Evolutionary conservation across 2,113 vertebrate genomes (phyloP).

Genomic region (Origma solitaria): DNA sequence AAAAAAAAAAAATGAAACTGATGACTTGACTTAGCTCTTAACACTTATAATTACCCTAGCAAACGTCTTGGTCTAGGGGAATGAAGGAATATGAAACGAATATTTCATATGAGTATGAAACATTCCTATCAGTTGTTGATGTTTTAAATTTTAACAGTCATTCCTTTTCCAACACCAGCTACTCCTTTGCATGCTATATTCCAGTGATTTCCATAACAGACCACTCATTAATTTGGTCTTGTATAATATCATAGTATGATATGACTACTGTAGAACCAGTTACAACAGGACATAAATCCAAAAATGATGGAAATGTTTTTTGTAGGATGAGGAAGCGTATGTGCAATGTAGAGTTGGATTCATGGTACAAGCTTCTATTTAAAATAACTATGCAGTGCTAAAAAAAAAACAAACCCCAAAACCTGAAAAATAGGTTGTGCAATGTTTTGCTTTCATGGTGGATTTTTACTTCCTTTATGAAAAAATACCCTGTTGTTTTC

Average conservation of each 20-base stretch:
- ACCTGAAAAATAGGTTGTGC: neutral
- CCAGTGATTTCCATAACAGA: neutral
- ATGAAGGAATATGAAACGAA: neutral
- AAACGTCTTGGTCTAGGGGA: neutral
- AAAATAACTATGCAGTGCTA: neutral
- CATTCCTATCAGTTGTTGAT: neutral
- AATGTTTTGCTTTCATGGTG: neutral
- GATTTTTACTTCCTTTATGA: fast-evolving
- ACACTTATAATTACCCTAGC: neutral
- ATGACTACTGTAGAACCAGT: neutral
- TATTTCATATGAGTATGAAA: neutral
- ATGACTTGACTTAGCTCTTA: neutral
- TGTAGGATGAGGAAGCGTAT: neutral
- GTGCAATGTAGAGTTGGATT: neutral
- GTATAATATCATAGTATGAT: neutral
- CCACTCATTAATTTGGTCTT: neutral
- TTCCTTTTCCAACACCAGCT: neutral
- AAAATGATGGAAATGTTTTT: neutral
- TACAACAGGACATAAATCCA: neutral
- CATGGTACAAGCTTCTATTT: neutral
- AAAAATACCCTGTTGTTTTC: neutral
- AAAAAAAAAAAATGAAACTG: neutral
- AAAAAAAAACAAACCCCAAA: neutral
- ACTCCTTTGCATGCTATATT: neutral
- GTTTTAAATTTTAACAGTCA: neutral